A percentile compares a stretch with the other conserved stretches of the same genome.
Conservation (phyloP, 2,797 vertebrate genomes). For the Helostoma temminkii region DNA sequence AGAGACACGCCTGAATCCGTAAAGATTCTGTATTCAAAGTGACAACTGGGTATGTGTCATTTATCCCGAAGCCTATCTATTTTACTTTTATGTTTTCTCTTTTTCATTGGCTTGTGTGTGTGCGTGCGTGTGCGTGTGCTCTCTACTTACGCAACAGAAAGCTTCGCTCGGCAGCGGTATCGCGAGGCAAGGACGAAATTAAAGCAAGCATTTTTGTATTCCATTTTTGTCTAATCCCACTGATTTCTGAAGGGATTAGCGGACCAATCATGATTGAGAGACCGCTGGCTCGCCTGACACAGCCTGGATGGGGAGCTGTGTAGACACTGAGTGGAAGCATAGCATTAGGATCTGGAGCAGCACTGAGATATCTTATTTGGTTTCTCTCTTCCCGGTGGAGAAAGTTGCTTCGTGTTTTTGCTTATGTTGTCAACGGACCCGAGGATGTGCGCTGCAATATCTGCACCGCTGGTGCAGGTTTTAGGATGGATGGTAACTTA, state of each 20-base stretch:
- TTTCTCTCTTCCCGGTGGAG: not conserved
- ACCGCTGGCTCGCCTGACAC: slow-evolving; percentile 54
- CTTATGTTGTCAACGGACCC: not conserved
- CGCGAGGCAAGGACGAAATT: slow-evolving; percentile 74
- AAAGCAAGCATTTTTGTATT: slow-evolving; percentile 81
- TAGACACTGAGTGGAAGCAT: slow-evolving; percentile 28
- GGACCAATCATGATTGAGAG: slow-evolving; percentile 81
- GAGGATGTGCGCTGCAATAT: slow-evolving; percentile 27
- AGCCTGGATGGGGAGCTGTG: slow-evolving; percentile 40
- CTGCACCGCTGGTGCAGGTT: slow-evolving; percentile 9
- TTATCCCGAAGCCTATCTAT: not conserved
- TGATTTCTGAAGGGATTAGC: slow-evolving; percentile 85
- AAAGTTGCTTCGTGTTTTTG: slow-evolving; percentile 37
- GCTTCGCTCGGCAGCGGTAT: slow-evolving; percentile 62
- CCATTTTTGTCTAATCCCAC: slow-evolving; percentile 84
- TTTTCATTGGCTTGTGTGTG: slow-evolving; percentile 28
- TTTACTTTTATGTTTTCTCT: not conserved
- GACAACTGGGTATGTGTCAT: not conserved
- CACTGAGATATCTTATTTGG: slow-evolving; percentile 13
- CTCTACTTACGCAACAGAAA: slow-evolving; percentile 77
- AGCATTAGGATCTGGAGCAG: slow-evolving; percentile 26
- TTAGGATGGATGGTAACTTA: slow-evolving; percentile 39
- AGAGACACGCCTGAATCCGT: too few species aligned
- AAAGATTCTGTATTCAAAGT: too few species aligned
- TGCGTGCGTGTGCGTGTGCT: slow-evolving; percentile 21